Evolutionary conservation across 2,113 vertebrate genomes (phyloP).

Genomic region (Megaleporinus macrocephalus): DNA sequence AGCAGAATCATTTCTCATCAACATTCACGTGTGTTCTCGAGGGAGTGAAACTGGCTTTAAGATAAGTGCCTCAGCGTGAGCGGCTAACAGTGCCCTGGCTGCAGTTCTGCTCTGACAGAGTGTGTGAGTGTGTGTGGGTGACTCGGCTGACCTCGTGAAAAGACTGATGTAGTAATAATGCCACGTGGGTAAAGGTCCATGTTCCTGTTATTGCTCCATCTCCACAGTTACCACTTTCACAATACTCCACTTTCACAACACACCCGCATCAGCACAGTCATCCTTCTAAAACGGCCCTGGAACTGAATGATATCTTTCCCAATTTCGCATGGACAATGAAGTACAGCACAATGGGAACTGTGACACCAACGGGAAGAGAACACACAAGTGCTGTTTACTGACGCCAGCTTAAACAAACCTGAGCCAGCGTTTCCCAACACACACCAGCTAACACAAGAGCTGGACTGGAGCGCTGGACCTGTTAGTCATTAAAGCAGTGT

Average conservation of each 20-base stretch:
- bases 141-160: background rate
- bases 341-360: background rate
- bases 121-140: background rate
- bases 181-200: background rate
- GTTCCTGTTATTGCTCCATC: slow-evolving; percentile 25
- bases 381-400: background rate
- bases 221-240: slow-evolving; percentile 35
- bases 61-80: background rate
- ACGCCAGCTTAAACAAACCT: background rate
- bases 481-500: background rate
- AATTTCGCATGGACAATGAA: background rate
- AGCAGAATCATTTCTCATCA: slow-evolving; percentile 41
- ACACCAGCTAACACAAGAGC: background rate
- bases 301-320: background rate
- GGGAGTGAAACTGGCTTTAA: slow-evolving; percentile 3
- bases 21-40: slow-evolving; percentile 9
- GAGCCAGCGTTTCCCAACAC: background rate
- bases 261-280: background rate
- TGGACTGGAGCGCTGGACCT: background rate
- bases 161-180: slow-evolving; percentile 28
- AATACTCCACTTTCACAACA: slow-evolving; percentile 30
- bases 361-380: background rate
- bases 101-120: background rate
- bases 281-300: background rate
- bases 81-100: background rate